These are phyloP conservation scores for Pogonognathellus flavescens DNA, from an alignment of 1,140 invertebrate genomes.

Conservation along the genomic window DNA sequence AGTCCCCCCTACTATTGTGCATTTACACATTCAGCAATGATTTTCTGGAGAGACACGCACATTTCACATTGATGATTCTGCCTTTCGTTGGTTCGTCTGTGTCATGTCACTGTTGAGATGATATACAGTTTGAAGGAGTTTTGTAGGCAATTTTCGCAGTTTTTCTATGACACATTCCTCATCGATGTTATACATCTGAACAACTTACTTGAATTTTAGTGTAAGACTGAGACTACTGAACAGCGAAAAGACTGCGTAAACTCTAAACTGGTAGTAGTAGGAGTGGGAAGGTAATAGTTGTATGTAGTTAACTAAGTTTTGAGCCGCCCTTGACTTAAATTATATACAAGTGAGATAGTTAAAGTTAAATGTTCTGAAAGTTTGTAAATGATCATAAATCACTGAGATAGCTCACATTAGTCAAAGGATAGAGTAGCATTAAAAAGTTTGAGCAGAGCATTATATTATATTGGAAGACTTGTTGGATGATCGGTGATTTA, in stretches of 20 bases:
- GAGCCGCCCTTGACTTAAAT: slow-evolving; percentile 7
- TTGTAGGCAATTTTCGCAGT: neutral
- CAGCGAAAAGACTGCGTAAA: too few species aligned
- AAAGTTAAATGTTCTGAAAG: slow-evolving; percentile 34
- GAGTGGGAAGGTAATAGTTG: neutral
- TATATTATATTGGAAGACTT: slow-evolving; percentile 34
- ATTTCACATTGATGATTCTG: neutral
- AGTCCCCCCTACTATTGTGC: neutral
- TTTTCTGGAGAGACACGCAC: slow-evolving; percentile 3
- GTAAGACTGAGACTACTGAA: neutral
- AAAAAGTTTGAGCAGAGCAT: slow-evolving; percentile 11
- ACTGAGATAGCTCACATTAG: slow-evolving; percentile 39
- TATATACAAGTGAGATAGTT: slow-evolving; percentile 17
- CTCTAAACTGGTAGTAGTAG: too few species aligned
- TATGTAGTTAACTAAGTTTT: slow-evolving; percentile 14
- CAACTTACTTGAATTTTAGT: slow-evolving; percentile 8
- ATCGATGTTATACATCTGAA: neutral
- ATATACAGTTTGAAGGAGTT: slow-evolving; percentile 15
- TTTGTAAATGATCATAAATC: slow-evolving; percentile 43
- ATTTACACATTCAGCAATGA: neutral
- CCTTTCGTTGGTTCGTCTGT: neutral
- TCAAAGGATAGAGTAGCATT: slow-evolving; percentile 32
- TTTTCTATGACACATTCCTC: slow-evolving; percentile 35
- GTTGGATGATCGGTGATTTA: slow-evolving; percentile 42
- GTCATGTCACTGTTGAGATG: slow-evolving; percentile 31